These are phyloP conservation scores for Beris chalybata DNA, from an alignment of 2,888 invertebrate species.

Conservation along the genomic window DNA sequence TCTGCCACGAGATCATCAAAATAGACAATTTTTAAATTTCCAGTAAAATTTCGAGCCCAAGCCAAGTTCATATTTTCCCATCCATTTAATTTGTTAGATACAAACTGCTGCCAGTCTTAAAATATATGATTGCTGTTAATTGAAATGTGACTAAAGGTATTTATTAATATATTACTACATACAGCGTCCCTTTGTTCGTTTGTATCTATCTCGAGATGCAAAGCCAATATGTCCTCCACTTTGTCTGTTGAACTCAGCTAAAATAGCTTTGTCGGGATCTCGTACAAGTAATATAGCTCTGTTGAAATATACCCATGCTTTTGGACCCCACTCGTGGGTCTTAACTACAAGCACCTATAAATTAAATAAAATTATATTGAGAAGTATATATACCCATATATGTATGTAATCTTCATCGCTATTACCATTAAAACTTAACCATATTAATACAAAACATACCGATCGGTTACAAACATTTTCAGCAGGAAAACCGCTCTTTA, in stretches of 20 bases:
- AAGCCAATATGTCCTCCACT: conserved; percentile 81
- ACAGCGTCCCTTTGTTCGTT: conserved; percentile 66
- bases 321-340: conserved; percentile 73
- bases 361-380: conserved; percentile 5
- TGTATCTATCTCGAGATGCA: conserved; percentile 69
- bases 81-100: conserved; percentile 64
- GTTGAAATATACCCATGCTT: conserved; percentile 62
- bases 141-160: background rate
- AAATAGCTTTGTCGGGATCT: conserved; percentile 67
- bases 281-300: conserved; percentile 72
- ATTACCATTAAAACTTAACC: background rate
- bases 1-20: conserved; percentile 70
- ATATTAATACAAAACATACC: conserved; percentile 45
- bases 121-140: conserved; percentile 38
- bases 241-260: conserved; percentile 78
- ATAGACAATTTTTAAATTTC: conserved; percentile 69
- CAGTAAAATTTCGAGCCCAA: conserved; percentile 71
- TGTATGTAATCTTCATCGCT: background rate
- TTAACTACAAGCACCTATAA: conserved; percentile 68
- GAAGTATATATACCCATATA: background rate
- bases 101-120: conserved; percentile 73
- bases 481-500: conserved; percentile 78
- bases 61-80: conserved; percentile 72
- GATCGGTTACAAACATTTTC: conserved; percentile 76
- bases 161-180: conserved; percentile 48